Evolutionary conservation across 1,140 invertebrate species (phyloP).

Genomic region (Pseudomyrmex gracilis): DNA sequence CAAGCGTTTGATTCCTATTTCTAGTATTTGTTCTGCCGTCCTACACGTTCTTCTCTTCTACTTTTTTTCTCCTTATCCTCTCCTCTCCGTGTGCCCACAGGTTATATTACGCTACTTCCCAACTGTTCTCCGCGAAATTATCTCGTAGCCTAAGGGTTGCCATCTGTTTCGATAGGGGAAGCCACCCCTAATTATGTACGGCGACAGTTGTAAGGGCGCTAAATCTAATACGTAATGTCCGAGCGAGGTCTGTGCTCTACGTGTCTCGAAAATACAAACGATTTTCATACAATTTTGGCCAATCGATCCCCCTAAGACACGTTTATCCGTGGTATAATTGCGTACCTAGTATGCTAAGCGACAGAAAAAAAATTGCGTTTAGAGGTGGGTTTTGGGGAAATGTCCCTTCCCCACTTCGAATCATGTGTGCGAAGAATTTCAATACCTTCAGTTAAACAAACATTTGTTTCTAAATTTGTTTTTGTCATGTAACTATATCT

Average conservation of each 20-base stretch:
- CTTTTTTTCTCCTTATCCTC: slow-evolving; percentile 26
- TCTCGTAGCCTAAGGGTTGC: slow-evolving; percentile 81
- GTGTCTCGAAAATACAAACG: slow-evolving; percentile 64
- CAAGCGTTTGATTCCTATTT: slow-evolving; percentile 17
- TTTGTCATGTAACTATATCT: not conserved
- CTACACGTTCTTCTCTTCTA: slow-evolving; percentile 35
- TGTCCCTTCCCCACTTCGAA: not conserved
- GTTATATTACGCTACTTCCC: slow-evolving; percentile 6
- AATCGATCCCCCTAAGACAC: not conserved
- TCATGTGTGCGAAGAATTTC: not conserved
- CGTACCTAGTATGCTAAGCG: not conserved
- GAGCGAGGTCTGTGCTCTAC: slow-evolving; percentile 45
- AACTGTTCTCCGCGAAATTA: slow-evolving; percentile 77
- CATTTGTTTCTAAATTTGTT: not conserved
- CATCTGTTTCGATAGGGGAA: slow-evolving; percentile 81
- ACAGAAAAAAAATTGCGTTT: not conserved
- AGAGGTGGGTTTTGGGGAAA: not conserved
- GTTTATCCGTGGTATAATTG: slow-evolving; percentile 44
- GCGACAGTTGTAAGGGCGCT: slow-evolving; percentile 81
- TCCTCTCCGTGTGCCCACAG: slow-evolving; percentile 4
- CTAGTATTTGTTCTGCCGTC: slow-evolving; percentile 40
- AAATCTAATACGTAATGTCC: slow-evolving; percentile 82
- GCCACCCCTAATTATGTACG: slow-evolving; percentile 81
- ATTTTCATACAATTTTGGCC: slow-evolving; percentile 37
- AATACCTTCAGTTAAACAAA: not conserved